Percentiles rank a stretch among this genome's conserved stretches.
phyloP scores from a whole-genome alignment of 2,797 vertebrate species.

The Chelon labrosus region DNA sequence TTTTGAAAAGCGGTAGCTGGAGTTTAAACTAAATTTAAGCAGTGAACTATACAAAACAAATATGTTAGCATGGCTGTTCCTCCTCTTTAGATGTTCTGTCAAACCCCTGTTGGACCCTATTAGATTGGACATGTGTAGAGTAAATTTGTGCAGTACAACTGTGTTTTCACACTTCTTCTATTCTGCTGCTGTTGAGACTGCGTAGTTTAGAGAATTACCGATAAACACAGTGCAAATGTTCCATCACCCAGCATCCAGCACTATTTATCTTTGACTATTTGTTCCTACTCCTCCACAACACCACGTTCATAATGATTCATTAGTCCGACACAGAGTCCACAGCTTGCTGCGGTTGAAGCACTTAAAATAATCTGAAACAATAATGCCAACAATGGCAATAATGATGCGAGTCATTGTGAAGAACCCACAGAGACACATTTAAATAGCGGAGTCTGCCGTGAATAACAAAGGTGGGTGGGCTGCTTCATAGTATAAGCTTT shows the following conservation, averaged over 20 bases:
- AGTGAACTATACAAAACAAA: slow-evolving; percentile 34
- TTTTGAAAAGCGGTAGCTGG: not conserved
- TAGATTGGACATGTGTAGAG: slow-evolving; percentile 27
- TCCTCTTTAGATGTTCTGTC: slow-evolving; percentile 42
- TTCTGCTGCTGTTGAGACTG: slow-evolving; percentile 18
- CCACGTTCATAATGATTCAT: slow-evolving; percentile 45
- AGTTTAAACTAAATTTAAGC: slow-evolving; percentile 19
- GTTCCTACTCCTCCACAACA: slow-evolving; percentile 28
- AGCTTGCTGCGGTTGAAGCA: slow-evolving; percentile 21
- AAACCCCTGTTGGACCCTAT: slow-evolving; percentile 38
- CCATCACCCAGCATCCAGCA: slow-evolving; percentile 20
- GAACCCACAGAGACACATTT: slow-evolving; percentile 45
- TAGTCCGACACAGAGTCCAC: slow-evolving; percentile 45
- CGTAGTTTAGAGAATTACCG: slow-evolving; percentile 7
- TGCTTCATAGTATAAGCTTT: slow-evolving; percentile 23
- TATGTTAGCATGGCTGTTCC: slow-evolving; percentile 9
- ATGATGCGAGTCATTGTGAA: slow-evolving; percentile 49
- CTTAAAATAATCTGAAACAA: slow-evolving; percentile 52
- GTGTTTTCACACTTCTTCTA: slow-evolving; percentile 46
- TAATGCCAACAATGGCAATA: slow-evolving; percentile 50
- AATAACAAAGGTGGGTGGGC: slow-evolving; percentile 43
- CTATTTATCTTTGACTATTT: slow-evolving; percentile 46
- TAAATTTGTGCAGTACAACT: slow-evolving; percentile 45
- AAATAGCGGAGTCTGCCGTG: slow-evolving; percentile 29
- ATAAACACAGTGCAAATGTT: slow-evolving; percentile 25